Evolutionary conservation across 53 echinoderm and acorn worm species (phyloP).

Genomic region (Crossaster papposus): DNA sequence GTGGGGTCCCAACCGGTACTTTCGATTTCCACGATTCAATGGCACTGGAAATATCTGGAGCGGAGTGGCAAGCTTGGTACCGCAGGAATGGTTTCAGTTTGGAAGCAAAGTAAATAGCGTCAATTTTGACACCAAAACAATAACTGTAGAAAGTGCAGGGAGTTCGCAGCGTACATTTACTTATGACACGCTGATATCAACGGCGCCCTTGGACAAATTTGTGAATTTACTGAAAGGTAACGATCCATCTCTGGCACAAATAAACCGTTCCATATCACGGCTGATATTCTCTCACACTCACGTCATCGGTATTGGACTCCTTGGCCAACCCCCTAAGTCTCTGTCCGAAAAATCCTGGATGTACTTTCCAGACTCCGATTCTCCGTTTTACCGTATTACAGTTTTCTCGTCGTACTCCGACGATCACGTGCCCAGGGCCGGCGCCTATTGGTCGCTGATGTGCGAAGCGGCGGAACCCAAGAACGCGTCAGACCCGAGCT

Average conservation of each 20-base stretch:
- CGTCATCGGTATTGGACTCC: slow-evolving; percentile 47
- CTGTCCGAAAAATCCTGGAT: slow-evolving; percentile 52
- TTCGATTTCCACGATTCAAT: slow-evolving; percentile 47
- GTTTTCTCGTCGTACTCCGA: slow-evolving; percentile 52
- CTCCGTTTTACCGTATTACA: slow-evolving; percentile 54
- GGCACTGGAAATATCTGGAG: slow-evolving; percentile 50
- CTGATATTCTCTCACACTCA: slow-evolving; percentile 53
- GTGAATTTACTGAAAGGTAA: neutral
- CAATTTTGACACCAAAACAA: slow-evolving; percentile 6
- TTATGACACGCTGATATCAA: slow-evolving; percentile 39
- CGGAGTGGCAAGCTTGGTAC: slow-evolving; percentile 33
- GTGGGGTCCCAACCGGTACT: slow-evolving; percentile 53
- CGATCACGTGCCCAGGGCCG: slow-evolving; percentile 40
- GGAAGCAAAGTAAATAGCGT: slow-evolving; percentile 4
- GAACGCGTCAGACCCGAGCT: neutral
- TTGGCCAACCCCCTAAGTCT: slow-evolving; percentile 26
- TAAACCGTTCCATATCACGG: neutral
- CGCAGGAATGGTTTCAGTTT: slow-evolving; percentile 40
- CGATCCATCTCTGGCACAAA: neutral
- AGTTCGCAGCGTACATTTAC: neutral
- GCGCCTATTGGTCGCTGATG: slow-evolving; percentile 44
- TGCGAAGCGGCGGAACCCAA: slow-evolving; percentile 58
- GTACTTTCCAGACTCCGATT: slow-evolving; percentile 61
- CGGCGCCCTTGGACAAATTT: slow-evolving; percentile 38
- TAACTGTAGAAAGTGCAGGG: neutral